Percentiles rank a stretch among this genome's conserved stretches.
Evolutionary conservation across 2,888 invertebrate species (phyloP).

Genomic region (Drosophila mayaguana): DNA sequence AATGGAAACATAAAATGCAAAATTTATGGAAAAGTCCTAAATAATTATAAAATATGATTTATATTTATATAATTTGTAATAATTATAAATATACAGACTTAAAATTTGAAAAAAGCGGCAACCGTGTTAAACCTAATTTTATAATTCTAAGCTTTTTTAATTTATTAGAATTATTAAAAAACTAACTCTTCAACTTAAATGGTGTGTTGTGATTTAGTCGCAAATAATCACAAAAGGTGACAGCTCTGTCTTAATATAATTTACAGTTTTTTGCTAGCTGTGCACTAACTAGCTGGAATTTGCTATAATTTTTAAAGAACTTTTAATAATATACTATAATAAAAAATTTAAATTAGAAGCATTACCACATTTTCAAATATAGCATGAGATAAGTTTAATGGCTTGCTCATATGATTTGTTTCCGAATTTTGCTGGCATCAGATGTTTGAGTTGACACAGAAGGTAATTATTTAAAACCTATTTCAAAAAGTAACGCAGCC

Average conservation of each 20-base stretch:
- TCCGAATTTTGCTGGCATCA: background rate
- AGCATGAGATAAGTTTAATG: background rate
- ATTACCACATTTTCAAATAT: background rate
- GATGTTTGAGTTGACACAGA: slow-evolving; percentile 13
- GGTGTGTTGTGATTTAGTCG: too few relatives aligned
- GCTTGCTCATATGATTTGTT: background rate
- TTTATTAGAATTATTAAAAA: background rate
- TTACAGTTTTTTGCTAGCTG: background rate
- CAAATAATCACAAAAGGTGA: background rate
- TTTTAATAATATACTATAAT: background rate
- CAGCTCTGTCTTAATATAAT: background rate
- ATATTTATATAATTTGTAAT: too few relatives aligned
- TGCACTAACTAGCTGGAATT: background rate
- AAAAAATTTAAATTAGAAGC: background rate
- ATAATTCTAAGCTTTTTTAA: too few relatives aligned
- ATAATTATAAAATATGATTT: background rate
- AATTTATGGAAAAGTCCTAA: background rate
- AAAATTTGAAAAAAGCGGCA: too few relatives aligned
- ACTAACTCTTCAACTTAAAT: too few relatives aligned
- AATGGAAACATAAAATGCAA: slow-evolving; percentile 47
- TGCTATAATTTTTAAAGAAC: background rate
- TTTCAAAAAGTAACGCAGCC: slow-evolving; percentile 38
- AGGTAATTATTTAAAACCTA: slow-evolving; percentile 28
- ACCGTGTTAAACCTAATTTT: too few relatives aligned
- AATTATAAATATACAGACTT: too few relatives aligned